These are phyloP conservation scores for Melopsittacus undulatus DNA, from an alignment of 2,797 vertebrate genomes.

Conservation along the genomic window DNA sequence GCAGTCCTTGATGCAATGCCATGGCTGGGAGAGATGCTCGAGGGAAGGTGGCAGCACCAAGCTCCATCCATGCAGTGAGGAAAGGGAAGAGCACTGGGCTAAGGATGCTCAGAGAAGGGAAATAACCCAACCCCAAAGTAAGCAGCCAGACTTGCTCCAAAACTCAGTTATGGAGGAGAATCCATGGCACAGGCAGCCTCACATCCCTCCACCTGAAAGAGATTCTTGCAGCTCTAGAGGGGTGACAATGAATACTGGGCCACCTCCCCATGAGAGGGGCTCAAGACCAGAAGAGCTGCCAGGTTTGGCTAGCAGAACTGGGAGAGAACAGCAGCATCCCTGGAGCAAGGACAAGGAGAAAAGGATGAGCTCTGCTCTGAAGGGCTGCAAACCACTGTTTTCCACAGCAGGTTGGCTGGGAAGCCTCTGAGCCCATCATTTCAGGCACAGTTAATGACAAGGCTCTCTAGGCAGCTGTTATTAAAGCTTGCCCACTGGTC, in stretches of 20 bases:
- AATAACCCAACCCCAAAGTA: not conserved
- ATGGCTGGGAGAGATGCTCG: fast-evolving
- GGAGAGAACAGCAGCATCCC: not conserved
- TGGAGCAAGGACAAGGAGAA: not conserved
- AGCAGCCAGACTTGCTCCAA: not conserved
- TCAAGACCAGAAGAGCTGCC: not conserved
- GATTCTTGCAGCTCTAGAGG: not conserved
- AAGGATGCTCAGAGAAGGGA: not conserved
- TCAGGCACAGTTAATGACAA: not conserved
- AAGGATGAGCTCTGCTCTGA: not conserved
- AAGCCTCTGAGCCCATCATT: not conserved
- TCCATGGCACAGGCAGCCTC: not conserved
- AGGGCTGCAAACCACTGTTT: not conserved
- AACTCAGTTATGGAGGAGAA: not conserved
- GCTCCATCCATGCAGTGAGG: not conserved
- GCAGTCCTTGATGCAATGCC: fast-evolving
- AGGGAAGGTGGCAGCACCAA: not conserved
- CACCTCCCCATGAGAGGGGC: not conserved
- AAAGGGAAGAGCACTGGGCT: not conserved
- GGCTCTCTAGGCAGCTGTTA: not conserved
- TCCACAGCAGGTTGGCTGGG: not conserved
- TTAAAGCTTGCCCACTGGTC: not conserved
- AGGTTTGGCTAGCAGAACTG: not conserved
- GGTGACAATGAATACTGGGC: fast-evolving
- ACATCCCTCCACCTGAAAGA: not conserved